Base-by-base conservation (phyloP, 2,888 invertebrate genomes). In the Drosophila buzzatii region DNA sequence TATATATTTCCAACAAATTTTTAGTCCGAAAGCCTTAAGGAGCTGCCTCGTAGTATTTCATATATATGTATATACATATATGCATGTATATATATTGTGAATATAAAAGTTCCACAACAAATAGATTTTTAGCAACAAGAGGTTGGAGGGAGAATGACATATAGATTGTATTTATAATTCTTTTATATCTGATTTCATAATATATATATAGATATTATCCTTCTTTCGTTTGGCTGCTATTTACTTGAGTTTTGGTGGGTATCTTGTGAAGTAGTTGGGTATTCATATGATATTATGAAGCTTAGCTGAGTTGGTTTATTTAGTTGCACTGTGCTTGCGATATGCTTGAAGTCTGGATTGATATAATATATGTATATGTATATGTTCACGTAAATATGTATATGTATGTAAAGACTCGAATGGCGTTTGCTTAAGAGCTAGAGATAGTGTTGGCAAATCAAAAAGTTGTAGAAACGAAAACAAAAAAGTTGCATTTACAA, bases 331-430 rank as follows among this genome's bases (percentile, higher is more conserved):
- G 76, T 70, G 71, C 68, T 85, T 72, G 82, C 86, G 85, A 85
- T 85, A 85, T 85, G 85, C 82, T 81, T 86, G 85, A 85, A 68
- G 83, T 84, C 75, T 56, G 74, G 62, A 74, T 79, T 73, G 78
- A 76, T 77, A 70, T 76, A 56, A 67, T 76, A 58, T 42, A 58
- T 64, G 59, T 37, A 60, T 61, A 18, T 66, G 53, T 44, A 62
- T 65, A 39, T 51, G 57, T 45, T 23, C 16, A 39, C 71, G 69
- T 70, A 56, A 44, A 61, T 67, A 47, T 73, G 42, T 44, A 27
- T 71, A 76, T 68, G 56, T 39, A 68, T 66, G 35, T 64, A 65
- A 33, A 61, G 67, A 62, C 60, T 52, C 35, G 61, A 62, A 73
- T 73, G 67, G 41, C 33, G 20, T 64, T 72, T 41, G 27, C 77